Evolutionary conservation across 1,140 invertebrate genomes (phyloP), one percentile per base, ranked within the genome.

Genomic region (Drosophila kurseongensis): DNA sequence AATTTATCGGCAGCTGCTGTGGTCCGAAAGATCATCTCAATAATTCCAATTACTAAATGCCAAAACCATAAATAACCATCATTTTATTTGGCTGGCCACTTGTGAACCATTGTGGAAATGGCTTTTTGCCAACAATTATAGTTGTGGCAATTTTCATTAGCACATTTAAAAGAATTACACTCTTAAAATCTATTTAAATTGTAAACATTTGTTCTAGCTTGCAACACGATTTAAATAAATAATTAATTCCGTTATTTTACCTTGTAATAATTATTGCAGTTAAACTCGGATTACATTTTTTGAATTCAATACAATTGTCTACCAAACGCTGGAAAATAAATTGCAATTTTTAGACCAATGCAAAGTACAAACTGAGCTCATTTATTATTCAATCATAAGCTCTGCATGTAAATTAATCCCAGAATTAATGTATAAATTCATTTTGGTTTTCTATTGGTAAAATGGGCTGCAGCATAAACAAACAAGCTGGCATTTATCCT

Each of bases 1-100:
- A 68, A 74, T 62, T 62, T 63, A 72, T 32, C 56, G 58, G 61
- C 40, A 78, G 42, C 44, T 45, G 10, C 18, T n/a, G 12, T 58
- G 23, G 16, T 7, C 27, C 38, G 9, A 32, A 32, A 32, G 44
- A 32, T 59, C 32, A 23, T 66, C 45, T 67, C 35, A 47, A 14
- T 67, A 41, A 27, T 40, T 47, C 40, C 12, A 14, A 14, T 14
- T n/a, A 36, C 36, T 29, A 71, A 71, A 69, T 71, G 67, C 44
- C 51, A 54, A 18, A n/a, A 14, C 23, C 51, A 71, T 67, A 32
- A 47, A 47, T 36, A 58, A 41, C 18, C 38, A 41, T 50, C 14
- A 57, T 41, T 50, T 45, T 7, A 12, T 10, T 32, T 13, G 0
- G 13, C 0, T 29, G 0, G 47, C 7, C 27, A 32, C 27, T 50